Evolutionary conservation across 2,888 invertebrate species (phyloP), one percentile per base, ranked within the genome.

Genomic region (Coecobrya sp.): DNA sequence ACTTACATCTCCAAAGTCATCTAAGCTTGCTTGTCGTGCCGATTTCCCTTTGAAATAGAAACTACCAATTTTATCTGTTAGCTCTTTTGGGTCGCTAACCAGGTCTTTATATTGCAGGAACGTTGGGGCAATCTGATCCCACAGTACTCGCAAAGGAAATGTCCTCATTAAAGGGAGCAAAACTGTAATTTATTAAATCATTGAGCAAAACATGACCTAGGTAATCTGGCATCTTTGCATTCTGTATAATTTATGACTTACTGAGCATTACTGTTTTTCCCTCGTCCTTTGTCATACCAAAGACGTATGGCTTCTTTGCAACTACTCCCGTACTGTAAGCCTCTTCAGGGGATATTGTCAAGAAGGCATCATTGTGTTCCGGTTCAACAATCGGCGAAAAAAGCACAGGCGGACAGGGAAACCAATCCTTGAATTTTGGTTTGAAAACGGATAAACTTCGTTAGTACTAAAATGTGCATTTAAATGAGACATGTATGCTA

Each of bases 251-350:
- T 3, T 49, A 13, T 10, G 13, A 10, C 68, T 27, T 91, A 92
- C 93, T 59, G 27, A 93, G 42, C 62, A 92, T 55, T 4, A 70
- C 86, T 0, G 91, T 82, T 79, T 93, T 76, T 5, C 94, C 94
- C 85, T 94, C 94, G 13, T 92, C 85, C n/a, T 89, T 89, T 0
- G 94, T 94, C 68, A 92, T 73, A 0, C 93, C 90, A 19, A 91
- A 10, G n/a, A 94, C 89, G 88, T 91, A 94, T 0, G 95, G 95
- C 13, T 94, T 93, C 84, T 85, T 68, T 8, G 93, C 92, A 8
- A 94, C 93, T 7, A 81, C 81, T 5, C 92, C 92, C 13, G 76
- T 65, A n/a, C 55, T 49, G 59, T 95, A 95, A 19, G 94, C 93
- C n/a, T 94, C 94, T 22, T 86, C 90, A 7, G 94, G 92, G 3